A percentile compares a stretch with the other conserved stretches of the same genome.
These are phyloP conservation scores for Sebastolobus altivelis DNA, from an alignment of 2,797 vertebrate genomes.

Conservation along the genomic window DNA sequence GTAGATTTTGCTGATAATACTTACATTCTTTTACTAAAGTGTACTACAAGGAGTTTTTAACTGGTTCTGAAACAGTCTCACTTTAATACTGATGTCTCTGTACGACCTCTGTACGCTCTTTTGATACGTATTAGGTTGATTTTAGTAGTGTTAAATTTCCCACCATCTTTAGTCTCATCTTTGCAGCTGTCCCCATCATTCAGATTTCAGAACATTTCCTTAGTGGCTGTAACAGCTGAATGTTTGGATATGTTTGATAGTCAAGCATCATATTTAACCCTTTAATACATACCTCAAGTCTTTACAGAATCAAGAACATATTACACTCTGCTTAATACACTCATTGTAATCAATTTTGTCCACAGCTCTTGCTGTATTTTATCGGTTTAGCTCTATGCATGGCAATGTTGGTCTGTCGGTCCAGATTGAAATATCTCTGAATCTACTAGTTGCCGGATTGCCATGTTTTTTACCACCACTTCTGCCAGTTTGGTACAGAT, in stretches of 20 bases:
- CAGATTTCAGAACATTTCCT: neutral
- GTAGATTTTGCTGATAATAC: too few relatives aligned
- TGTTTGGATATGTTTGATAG: neutral
- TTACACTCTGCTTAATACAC: neutral
- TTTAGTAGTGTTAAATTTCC: neutral
- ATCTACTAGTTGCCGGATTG: neutral
- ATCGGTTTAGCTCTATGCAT: too few relatives aligned
- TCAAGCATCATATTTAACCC: neutral
- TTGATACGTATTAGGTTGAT: neutral
- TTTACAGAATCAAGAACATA: neutral
- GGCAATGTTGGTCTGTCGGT: too few relatives aligned
- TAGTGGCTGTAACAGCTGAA: neutral
- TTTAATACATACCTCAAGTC: neutral
- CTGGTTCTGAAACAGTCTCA: too few relatives aligned
- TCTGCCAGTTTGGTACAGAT: neutral
- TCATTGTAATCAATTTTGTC: neutral
- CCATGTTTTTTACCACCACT: neutral
- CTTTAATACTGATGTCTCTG: too few relatives aligned
- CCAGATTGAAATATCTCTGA: too few relatives aligned
- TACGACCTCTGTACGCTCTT: neutral
- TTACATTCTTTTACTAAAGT: too few relatives aligned
- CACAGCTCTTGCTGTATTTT: too few relatives aligned
- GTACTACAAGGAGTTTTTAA: too few relatives aligned
- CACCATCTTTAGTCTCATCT: neutral
- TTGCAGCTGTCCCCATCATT: neutral